phyloP scores from a whole-genome alignment of 2,113 vertebrate species.

The Capreolus pygargus region DNA sequence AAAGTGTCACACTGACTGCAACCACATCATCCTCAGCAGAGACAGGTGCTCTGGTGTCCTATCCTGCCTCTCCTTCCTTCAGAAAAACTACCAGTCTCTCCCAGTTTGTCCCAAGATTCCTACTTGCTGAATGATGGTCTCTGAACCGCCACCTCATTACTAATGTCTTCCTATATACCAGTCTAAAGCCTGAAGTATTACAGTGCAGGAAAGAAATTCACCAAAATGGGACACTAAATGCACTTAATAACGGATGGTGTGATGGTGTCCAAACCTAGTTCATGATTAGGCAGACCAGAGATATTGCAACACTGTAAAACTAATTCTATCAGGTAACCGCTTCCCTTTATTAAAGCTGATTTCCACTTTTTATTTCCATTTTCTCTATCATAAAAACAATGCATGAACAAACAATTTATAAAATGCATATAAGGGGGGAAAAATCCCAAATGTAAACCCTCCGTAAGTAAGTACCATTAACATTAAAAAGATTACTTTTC shows the following conservation, averaged over 20 bases:
- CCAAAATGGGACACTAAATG: neutral
- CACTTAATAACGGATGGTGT: neutral
- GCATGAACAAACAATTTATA: constrained; percentile 2
- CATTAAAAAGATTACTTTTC: constrained; percentile 15
- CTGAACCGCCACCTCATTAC: neutral
- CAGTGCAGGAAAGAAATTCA: neutral
- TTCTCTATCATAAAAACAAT: constrained; percentile 2
- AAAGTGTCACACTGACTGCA: neutral
- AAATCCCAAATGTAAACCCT: neutral
- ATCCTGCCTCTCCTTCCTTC: neutral
- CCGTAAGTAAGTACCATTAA: neutral
- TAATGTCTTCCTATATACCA: neutral
- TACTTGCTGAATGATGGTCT: neutral
- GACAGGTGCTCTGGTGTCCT: neutral
- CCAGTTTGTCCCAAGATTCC: neutral
- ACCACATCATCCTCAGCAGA: neutral
- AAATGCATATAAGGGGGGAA: neutral
- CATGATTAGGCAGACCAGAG: neutral
- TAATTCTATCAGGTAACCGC: neutral
- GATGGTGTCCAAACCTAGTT: neutral
- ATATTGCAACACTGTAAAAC: neutral
- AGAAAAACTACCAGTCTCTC: neutral
- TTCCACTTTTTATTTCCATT: neutral
- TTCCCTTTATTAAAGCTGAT: neutral
- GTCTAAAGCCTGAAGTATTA: neutral